These are phyloP conservation scores for Pasiphila rectangulata DNA, from an alignment of 2,888 invertebrate genomes.

Conservation along the genomic window DNA sequence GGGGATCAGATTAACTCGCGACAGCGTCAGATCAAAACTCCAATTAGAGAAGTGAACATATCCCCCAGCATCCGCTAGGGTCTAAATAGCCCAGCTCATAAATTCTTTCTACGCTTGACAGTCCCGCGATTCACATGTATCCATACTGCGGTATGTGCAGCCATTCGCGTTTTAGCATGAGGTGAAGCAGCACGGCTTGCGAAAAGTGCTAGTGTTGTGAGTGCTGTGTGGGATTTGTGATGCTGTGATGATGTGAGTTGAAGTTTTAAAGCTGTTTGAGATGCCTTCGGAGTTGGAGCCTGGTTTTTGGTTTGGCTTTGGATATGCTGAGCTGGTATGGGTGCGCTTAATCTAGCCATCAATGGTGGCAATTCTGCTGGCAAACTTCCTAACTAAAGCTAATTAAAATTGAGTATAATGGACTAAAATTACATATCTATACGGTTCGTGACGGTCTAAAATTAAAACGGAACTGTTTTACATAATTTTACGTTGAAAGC, in stretches of 20 bases:
- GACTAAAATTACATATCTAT: no score
- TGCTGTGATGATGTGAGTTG: conserved; percentile 1
- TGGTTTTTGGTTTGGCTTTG: neutral
- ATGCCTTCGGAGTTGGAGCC: neutral
- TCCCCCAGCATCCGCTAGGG: conserved; percentile 64
- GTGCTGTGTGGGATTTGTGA: conserved; percentile 12
- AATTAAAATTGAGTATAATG: no score
- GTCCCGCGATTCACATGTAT: conserved; percentile 64
- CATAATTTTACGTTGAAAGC: no score
- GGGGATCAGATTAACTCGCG: neutral
- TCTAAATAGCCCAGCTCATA: conserved; percentile 61
- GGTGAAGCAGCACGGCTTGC: conserved; percentile 56
- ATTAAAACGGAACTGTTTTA: no score
- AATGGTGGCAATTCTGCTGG: no score
- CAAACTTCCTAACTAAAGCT: no score
- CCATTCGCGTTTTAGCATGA: conserved; percentile 65
- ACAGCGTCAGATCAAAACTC: conserved; percentile 8
- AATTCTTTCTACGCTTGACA: conserved; percentile 78
- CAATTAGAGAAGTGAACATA: conserved; percentile 21
- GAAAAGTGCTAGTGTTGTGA: conserved; percentile 2
- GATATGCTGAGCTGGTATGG: no score
- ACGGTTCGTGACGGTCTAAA: no score
- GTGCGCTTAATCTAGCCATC: no score
- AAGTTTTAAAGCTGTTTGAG: neutral
- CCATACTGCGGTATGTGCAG: conserved; percentile 48